These are phyloP conservation scores for Theonella swinhoei DNA, from an alignment of 37 sponge, comb jelly and placozoan species.

Conservation along the genomic window DNA sequence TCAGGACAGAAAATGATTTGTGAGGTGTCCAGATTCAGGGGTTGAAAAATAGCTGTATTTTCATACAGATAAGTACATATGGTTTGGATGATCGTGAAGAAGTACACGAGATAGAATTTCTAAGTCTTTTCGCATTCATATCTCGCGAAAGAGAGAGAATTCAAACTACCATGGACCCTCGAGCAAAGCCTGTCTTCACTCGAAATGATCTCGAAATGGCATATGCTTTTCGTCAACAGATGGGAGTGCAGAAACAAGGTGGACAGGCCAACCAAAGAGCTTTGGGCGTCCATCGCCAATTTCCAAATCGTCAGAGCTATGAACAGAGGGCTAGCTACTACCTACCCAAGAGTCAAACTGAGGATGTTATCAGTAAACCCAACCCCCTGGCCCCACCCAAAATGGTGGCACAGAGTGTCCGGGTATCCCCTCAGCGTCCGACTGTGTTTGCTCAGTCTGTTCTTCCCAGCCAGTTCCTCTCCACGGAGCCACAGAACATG, in stretches of 20 bases:
- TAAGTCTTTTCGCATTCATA: conserved; percentile 67
- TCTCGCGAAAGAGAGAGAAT: conserved; percentile 62
- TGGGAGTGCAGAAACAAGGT: conserved; percentile 3
- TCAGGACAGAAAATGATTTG: background rate
- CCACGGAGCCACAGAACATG: too few relatives aligned
- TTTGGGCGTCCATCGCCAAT: too few relatives aligned
- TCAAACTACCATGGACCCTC: background rate
- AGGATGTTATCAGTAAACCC: background rate
- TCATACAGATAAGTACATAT: conserved; percentile 50
- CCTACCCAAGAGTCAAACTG: conserved; percentile 1
- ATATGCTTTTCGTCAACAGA: conserved; percentile 50
- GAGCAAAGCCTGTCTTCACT: conserved; percentile 38
- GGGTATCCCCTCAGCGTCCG: background rate
- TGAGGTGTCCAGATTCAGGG: background rate
- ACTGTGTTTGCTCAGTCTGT: background rate
- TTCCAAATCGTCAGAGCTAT: too few relatives aligned
- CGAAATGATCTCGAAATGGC: conserved; percentile 68
- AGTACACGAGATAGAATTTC: conserved; percentile 82
- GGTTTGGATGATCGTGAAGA: conserved; percentile 65
- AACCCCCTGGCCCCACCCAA: background rate
- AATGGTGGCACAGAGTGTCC: too few relatives aligned
- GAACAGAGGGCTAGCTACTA: too few relatives aligned
- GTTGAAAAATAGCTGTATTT: too few relatives aligned
- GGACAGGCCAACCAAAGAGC: background rate
- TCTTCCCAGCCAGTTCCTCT: too few relatives aligned